These are phyloP conservation scores for Nasua narica DNA, from an alignment of 2,797 vertebrate species.

Conservation along the genomic window DNA sequence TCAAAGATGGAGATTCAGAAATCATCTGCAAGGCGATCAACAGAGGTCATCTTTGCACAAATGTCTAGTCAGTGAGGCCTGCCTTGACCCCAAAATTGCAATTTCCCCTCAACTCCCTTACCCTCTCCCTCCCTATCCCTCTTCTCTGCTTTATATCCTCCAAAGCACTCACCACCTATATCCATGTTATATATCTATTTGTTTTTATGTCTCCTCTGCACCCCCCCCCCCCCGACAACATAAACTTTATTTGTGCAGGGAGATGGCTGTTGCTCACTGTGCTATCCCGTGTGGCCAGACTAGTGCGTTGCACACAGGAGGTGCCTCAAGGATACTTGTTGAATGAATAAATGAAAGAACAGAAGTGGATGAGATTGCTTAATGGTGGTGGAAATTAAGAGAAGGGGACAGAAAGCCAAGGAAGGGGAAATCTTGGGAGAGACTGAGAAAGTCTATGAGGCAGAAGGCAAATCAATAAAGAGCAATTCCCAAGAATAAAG, in stretches of 20 bases:
- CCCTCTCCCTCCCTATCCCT: accelerated
- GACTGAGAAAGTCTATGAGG: not conserved
- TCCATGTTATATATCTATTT: not conserved
- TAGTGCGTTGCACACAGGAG: not conserved
- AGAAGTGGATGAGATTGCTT: not conserved
- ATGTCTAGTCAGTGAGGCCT: not conserved
- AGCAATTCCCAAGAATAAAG: not conserved
- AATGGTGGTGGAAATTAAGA: not conserved
- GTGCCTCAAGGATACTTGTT: not conserved
- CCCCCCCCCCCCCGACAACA: too few relatives aligned
- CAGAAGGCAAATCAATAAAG: not conserved
- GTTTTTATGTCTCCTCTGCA: not conserved
- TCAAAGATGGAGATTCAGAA: not conserved
- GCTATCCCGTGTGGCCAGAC: not conserved
- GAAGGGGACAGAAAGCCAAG: not conserved
- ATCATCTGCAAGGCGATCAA: not conserved
- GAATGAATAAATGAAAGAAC: not conserved
- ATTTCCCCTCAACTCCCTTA: not conserved
- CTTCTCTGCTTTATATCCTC: not conserved
- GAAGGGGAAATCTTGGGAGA: not conserved
- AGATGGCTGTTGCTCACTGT: not conserved
- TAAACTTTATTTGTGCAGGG: not conserved
- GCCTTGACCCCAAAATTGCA: not conserved
- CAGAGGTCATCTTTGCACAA: not conserved
- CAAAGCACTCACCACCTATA: not conserved